A percentile compares a stretch with the other conserved stretches of the same genome.
Conservation (phyloP, 64 coral and sea anemone genomes). For the Actinia tenebrosa region DNA sequence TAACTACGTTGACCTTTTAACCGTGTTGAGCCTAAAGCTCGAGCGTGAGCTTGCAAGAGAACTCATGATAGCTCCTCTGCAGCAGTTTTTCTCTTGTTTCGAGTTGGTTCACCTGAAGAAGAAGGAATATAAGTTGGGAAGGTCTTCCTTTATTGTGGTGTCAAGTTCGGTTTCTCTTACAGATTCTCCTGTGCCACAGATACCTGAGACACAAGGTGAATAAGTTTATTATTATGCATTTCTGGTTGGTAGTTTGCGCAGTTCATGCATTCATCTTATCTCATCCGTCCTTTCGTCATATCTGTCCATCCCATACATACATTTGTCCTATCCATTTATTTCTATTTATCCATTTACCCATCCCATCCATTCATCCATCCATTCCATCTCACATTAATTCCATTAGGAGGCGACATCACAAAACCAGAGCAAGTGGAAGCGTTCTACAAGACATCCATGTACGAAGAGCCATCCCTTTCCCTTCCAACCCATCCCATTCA, state of each 20-base stretch:
- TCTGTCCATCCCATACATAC: too few species aligned
- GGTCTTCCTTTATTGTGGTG: background rate
- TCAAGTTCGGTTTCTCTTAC: background rate
- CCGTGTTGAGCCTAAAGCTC: slow-evolving; percentile 64
- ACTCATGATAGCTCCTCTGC: slow-evolving; percentile 60
- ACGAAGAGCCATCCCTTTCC: slow-evolving; percentile 38
- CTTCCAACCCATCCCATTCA: background rate
- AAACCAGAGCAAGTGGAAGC: slow-evolving; percentile 39
- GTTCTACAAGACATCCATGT: slow-evolving; percentile 51
- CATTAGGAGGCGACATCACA: background rate
- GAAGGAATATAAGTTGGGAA: slow-evolving; percentile 38
- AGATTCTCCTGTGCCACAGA: background rate
- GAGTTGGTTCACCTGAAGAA: slow-evolving; percentile 68
- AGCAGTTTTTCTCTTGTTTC: slow-evolving; percentile 89
- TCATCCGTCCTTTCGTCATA: too few species aligned
- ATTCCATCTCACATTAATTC: background rate
- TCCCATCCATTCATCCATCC: background rate
- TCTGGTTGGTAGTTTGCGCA: too few species aligned
- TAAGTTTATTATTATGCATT: background rate
- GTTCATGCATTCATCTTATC: too few species aligned
- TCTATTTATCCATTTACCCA: background rate
- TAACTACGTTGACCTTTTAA: slow-evolving; percentile 77
- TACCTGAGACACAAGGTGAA: background rate
- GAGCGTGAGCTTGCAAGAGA: slow-evolving; percentile 77
- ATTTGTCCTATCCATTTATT: too few species aligned